Evolutionary conservation across 1,140 invertebrate genomes (phyloP).

Genomic region (Drosophila cardini): DNA sequence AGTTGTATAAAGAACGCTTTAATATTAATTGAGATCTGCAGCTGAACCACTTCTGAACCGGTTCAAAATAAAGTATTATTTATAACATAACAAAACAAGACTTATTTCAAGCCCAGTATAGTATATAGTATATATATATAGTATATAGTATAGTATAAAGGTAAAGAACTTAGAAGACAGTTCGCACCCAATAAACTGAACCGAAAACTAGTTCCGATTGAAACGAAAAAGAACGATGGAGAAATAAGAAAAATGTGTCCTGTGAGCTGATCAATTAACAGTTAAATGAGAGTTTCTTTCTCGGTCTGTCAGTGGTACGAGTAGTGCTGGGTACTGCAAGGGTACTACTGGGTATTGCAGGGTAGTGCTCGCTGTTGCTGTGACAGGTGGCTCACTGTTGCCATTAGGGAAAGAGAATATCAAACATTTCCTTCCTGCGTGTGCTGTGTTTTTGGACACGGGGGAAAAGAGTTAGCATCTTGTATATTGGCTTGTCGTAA

Average conservation of each 20-base stretch:
- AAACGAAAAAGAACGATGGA: not conserved
- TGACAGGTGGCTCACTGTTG: constrained; percentile 24
- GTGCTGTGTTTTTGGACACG: not conserved
- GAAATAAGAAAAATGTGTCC: not conserved
- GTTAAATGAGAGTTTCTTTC: not conserved
- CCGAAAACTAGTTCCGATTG: not conserved
- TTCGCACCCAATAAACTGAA: not conserved
- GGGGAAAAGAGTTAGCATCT: constrained; percentile 19
- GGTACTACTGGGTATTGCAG: not conserved
- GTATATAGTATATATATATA: too few relatives aligned
- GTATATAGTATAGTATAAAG: too few relatives aligned
- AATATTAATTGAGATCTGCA: not conserved
- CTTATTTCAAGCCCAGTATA: too few relatives aligned
- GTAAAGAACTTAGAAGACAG: too few relatives aligned
- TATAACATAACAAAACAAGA: too few relatives aligned
- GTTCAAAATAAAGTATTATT: not conserved
- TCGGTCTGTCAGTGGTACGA: constrained; percentile 1
- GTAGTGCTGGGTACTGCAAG: too few relatives aligned
- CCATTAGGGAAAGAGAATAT: constrained; percentile 17
- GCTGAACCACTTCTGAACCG: not conserved
- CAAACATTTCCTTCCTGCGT: constrained; percentile 34
- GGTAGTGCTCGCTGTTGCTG: not conserved
- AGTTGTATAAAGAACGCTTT: too few relatives aligned
- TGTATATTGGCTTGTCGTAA: constrained; percentile 24
- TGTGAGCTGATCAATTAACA: not conserved